phyloP scores from a whole-genome alignment of 2,797 vertebrate species.

The Steatocranus sp. region DNA sequence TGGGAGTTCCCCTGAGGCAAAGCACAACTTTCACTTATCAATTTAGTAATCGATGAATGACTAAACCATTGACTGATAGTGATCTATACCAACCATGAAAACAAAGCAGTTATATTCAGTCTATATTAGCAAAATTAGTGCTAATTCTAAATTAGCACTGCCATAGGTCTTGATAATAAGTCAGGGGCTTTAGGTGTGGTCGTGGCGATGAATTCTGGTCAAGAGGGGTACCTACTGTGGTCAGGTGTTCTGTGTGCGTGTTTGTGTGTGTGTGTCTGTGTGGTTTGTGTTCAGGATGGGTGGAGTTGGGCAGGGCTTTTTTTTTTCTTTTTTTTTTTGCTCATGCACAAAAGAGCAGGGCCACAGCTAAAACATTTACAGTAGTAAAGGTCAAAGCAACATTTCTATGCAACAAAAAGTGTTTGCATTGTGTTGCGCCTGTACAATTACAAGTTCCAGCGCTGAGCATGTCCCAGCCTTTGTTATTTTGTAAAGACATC shows the following conservation, averaged over 20 bases:
- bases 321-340: conserved; percentile 36
- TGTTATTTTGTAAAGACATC: neutral
- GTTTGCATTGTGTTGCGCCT: neutral
- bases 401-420: neutral
- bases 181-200: conserved; percentile 2
- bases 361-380: conserved; percentile 8
- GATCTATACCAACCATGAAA: neutral
- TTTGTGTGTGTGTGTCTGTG: conserved; percentile 2
- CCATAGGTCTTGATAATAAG: neutral
- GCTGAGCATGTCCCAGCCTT: neutral
- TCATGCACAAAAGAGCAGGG: conserved; percentile 22
- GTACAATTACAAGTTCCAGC: neutral
- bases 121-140: neutral
- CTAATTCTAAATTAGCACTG: neutral
- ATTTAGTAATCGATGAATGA: conserved; percentile 9
- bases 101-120: neutral
- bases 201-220: conserved; percentile 19
- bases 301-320: conserved; percentile 36
- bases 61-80: neutral
- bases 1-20: conserved; percentile 27
- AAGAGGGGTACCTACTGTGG: neutral
- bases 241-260: conserved; percentile 21
- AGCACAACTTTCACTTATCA: conserved; percentile 40
- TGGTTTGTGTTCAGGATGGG: conserved; percentile 49
- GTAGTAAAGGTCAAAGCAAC: conserved; percentile 11